A percentile compares a stretch with the other conserved stretches of the same genome.
Evolutionary conservation across 2,888 invertebrate genomes (phyloP).

Genomic region (Dorcus hopei): DNA sequence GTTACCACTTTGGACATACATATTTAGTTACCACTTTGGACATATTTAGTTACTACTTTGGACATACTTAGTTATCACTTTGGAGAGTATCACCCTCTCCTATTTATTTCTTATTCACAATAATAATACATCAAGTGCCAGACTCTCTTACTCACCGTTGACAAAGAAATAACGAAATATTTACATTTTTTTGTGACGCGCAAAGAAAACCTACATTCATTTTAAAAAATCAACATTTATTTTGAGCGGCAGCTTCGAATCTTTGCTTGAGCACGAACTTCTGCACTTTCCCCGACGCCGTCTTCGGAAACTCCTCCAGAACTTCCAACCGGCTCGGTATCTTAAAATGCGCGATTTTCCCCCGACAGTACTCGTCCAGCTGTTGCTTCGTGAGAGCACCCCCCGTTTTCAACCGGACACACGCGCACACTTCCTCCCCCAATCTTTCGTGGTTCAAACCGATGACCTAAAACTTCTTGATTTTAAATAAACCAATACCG

Average conservation of each 20-base stretch:
- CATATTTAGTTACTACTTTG: too few relatives aligned
- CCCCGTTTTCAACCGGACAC: slow-evolving; percentile 58
- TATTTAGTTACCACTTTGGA: too few relatives aligned
- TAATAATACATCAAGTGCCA: too few relatives aligned
- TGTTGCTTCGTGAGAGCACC: slow-evolving; percentile 55
- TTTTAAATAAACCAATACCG: too few relatives aligned
- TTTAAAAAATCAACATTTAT: not conserved
- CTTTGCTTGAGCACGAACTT: slow-evolving; percentile 60
- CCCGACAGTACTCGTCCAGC: slow-evolving; percentile 61
- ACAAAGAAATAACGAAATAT: too few relatives aligned
- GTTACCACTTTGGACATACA: too few relatives aligned
- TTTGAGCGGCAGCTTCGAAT: slow-evolving; percentile 3
- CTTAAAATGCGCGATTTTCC: slow-evolving; percentile 75
- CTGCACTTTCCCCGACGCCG: slow-evolving; percentile 80
- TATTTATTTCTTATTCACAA: too few relatives aligned
- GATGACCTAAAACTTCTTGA: slow-evolving; percentile 53
- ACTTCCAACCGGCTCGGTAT: slow-evolving; percentile 71
- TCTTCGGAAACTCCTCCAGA: slow-evolving; percentile 72
- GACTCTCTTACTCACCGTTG: too few relatives aligned
- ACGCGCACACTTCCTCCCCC: slow-evolving; percentile 75
- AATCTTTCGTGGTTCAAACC: slow-evolving; percentile 72
- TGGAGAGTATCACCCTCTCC: too few relatives aligned
- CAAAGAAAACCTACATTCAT: too few relatives aligned
- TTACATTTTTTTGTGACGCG: too few relatives aligned
- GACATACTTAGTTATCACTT: too few relatives aligned